A percentile compares a stretch with the other conserved stretches of the same genome.
Conservation (phyloP, 2,113 vertebrate genomes). For the Arizona elegans region DNA sequence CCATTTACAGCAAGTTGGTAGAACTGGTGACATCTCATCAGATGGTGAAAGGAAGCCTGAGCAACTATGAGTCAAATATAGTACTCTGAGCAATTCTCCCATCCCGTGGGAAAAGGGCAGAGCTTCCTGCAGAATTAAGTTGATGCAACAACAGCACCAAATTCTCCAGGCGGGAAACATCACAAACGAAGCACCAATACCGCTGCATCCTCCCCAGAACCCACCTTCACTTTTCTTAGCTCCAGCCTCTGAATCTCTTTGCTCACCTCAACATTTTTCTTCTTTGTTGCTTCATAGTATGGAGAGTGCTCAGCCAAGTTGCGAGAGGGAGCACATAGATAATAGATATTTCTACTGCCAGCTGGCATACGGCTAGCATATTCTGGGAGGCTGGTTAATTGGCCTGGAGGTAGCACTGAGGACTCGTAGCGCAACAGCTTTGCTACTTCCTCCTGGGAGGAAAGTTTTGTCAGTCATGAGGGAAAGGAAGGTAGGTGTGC, state of each 20-base stretch:
- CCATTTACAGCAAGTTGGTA: not conserved
- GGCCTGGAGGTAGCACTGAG: slow-evolving; percentile 79
- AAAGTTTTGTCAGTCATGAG: not conserved
- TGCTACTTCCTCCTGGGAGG: slow-evolving; percentile 85
- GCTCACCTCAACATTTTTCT: slow-evolving; percentile 90
- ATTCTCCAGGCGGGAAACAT: not conserved
- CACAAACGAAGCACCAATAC: not conserved
- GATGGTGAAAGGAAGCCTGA: not conserved
- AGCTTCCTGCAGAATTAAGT: not conserved
- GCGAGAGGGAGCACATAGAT: slow-evolving; percentile 89
- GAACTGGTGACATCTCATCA: not conserved
- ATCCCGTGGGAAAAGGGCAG: not conserved
- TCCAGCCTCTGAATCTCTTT: not conserved
- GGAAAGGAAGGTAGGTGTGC: not conserved
- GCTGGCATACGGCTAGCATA: slow-evolving; percentile 88
- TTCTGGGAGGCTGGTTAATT: slow-evolving; percentile 86
- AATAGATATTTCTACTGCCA: slow-evolving; percentile 91
- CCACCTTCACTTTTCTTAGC: not conserved
- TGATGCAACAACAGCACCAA: not conserved
- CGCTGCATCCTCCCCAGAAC: not conserved
- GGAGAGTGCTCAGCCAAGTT: slow-evolving; percentile 91
- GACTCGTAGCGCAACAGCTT: slow-evolving; percentile 91
- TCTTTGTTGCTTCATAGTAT: slow-evolving; percentile 95
- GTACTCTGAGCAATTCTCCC: not conserved
- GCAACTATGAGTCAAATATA: not conserved